phyloP scores from a whole-genome alignment of 2,113 vertebrate genomes.

The Ptilonorhynchus violaceus region DNA sequence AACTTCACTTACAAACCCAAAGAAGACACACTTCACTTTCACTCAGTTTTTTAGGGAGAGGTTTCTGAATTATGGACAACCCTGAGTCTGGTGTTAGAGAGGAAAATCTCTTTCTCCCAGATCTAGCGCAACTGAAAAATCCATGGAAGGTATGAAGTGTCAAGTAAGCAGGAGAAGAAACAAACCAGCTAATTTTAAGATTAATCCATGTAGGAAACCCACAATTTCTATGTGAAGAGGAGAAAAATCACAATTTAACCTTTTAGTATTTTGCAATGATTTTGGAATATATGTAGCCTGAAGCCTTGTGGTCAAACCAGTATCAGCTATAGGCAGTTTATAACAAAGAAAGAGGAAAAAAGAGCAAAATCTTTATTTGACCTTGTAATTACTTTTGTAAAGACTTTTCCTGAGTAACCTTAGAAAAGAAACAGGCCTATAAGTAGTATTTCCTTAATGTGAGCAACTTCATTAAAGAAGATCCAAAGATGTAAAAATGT shows the following conservation, averaged over 20 bases:
- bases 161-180: neutral
- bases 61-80: neutral
- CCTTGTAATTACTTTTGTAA: neutral
- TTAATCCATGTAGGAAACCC: neutral
- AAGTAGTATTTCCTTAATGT: neutral
- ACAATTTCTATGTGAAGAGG: neutral
- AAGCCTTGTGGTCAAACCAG: neutral
- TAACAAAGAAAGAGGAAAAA: neutral
- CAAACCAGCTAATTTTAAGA: neutral
- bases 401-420: neutral
- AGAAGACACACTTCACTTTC: neutral
- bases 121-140: neutral
- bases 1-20: neutral
- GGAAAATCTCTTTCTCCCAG: neutral
- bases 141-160: neutral
- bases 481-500: neutral
- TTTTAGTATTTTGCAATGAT: neutral
- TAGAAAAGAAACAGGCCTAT: neutral
- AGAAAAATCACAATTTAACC: neutral
- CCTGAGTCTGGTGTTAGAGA: neutral
- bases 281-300: neutral
- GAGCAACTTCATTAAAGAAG: neutral
- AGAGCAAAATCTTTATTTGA: neutral
- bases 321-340: neutral
- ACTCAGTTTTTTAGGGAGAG: neutral